Evolutionary conservation across 2,113 vertebrate species (phyloP).

Genomic region (Nothocercus nigrocapillus): DNA sequence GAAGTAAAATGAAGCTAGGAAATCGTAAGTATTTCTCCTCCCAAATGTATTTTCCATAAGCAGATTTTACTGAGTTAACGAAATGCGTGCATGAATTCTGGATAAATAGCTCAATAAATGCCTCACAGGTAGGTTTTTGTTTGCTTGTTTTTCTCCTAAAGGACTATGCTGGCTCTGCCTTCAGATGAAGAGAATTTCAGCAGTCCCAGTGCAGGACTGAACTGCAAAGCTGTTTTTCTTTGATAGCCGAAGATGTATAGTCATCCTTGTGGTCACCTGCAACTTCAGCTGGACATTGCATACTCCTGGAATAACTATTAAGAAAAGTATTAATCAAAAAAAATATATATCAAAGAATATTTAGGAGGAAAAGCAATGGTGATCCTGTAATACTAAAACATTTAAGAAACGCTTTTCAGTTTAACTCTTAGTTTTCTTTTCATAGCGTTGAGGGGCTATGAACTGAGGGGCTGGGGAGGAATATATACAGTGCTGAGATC

Average conservation of each 20-base stretch:
- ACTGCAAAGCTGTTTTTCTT: neutral
- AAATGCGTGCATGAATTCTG: neutral
- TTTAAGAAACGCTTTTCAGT: neutral
- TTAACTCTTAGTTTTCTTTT: neutral
- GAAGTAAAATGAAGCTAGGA: neutral
- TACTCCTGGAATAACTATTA: neutral
- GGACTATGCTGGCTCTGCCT: neutral
- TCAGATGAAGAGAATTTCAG: conserved; percentile 15
- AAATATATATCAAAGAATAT: neutral
- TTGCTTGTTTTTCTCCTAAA: neutral
- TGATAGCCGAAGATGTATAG: neutral
- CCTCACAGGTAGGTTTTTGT: neutral
- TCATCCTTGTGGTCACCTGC: neutral
- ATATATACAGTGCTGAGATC: neutral
- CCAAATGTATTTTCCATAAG: neutral
- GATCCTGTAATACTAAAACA: neutral
- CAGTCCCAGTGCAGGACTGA: neutral
- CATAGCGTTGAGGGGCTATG: neutral
- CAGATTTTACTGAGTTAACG: conserved; percentile 13
- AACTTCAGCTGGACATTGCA: neutral
- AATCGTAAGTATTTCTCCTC: neutral
- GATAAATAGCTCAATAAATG: conserved; percentile 1
- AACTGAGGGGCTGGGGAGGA: neutral
- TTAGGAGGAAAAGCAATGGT: neutral
- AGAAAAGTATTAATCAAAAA: neutral